These are phyloP conservation scores for Virgularia gustaviana DNA, from an alignment of 92 coral and sea anemone species.

Conservation along the genomic window DNA sequence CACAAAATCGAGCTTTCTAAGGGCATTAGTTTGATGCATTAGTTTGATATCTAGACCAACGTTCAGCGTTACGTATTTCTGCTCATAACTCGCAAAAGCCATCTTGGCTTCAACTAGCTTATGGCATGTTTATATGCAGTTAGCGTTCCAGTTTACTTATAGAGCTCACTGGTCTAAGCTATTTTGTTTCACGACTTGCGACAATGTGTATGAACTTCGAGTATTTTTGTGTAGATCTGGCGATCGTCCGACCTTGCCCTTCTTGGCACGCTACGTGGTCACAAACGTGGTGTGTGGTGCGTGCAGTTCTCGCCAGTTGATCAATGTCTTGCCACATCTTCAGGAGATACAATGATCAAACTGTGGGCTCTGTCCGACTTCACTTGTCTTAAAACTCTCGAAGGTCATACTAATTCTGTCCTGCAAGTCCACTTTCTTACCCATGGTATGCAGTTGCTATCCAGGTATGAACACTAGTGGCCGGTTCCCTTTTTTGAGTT, in stretches of 20 bases:
- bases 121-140: no score
- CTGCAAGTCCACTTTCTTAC: constrained; percentile 68
- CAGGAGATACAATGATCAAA: constrained; percentile 86
- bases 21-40: no score
- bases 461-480: constrained; percentile 53
- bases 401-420: constrained; percentile 86
- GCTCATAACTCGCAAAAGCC: no score
- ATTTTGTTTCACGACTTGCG: no score
- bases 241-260: constrained; percentile 61
- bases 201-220: no score
- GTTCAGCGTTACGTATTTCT: no score
- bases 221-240: constrained; percentile 68
- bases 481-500: no score
- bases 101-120: no score
- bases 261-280: constrained; percentile 83
- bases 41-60: no score
- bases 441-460: constrained; percentile 90
- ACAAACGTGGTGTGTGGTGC: constrained; percentile 92
- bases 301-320: constrained; percentile 87
- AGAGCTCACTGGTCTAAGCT: no score
- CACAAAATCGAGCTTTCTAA: no score
- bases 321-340: constrained; percentile 84
- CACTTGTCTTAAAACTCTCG: constrained; percentile 92
- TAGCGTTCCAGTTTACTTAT: no score
- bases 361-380: constrained; percentile 94